Evolutionary conservation across 2,888 invertebrate species (phyloP).

Genomic region (Heteropelma amictum): DNA sequence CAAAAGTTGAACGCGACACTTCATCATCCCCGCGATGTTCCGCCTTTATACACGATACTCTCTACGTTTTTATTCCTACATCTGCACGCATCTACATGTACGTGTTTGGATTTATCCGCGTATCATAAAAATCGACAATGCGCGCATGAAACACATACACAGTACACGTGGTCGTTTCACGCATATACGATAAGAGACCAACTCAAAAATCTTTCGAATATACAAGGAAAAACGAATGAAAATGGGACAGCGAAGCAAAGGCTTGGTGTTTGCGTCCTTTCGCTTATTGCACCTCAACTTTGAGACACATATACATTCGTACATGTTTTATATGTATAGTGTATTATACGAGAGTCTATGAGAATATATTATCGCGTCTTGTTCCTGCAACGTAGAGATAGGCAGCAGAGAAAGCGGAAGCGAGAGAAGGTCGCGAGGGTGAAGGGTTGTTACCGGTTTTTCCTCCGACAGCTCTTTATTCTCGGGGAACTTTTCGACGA

Average conservation of each 20-base stretch:
- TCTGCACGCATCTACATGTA: no score
- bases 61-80: not conserved
- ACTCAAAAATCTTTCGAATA: conserved; percentile 14
- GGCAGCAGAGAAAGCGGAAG: not conserved
- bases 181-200: not conserved
- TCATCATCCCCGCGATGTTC: conserved; percentile 13
- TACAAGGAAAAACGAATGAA: not conserved
- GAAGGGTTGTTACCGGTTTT: conserved; percentile 53
- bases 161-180: conserved; percentile 2
- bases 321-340: not conserved
- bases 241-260: conserved; percentile 1
- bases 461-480: conserved; percentile 35
- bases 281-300: conserved; percentile 9
- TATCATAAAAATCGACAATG: not conserved
- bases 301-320: not conserved
- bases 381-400: conserved; percentile 29
- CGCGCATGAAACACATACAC: not conserved
- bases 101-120: no score
- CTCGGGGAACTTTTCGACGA: conserved; percentile 46
- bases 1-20: conserved; percentile 18
- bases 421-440: conserved; percentile 6
- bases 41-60: not conserved
- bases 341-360: not conserved
- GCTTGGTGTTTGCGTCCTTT: conserved; percentile 26
- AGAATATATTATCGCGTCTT: no score